phyloP scores from a whole-genome alignment of 2,888 invertebrate genomes.

The Saturnia pavonia region DNA sequence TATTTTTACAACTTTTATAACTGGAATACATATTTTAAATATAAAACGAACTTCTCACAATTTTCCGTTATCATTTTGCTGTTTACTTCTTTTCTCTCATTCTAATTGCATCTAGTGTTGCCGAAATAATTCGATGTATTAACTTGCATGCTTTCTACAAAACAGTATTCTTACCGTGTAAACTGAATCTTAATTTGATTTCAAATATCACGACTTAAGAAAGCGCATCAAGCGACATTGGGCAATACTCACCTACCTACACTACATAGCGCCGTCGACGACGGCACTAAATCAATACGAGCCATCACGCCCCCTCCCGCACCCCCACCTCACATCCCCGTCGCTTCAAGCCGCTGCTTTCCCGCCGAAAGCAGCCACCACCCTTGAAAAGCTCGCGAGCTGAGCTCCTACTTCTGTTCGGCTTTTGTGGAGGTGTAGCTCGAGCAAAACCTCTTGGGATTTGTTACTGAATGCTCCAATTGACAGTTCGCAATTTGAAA shows the following conservation, averaged over 20 bases:
- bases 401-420: slow-evolving; percentile 83
- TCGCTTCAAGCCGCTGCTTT: slow-evolving; percentile 69
- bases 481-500: slow-evolving; percentile 74
- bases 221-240: slow-evolving; percentile 79
- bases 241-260: slow-evolving; percentile 70
- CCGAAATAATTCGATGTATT: not conserved
- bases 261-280: slow-evolving; percentile 80
- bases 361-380: slow-evolving; percentile 80
- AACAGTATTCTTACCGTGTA: not conserved
- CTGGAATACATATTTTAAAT: not conserved
- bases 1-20: too few relatives aligned
- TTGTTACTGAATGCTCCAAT: slow-evolving; percentile 68
- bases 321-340: slow-evolving; percentile 43
- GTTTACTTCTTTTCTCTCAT: not conserved
- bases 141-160: not conserved
- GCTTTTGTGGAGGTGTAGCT: slow-evolving; percentile 79
- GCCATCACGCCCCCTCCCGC: slow-evolving; percentile 74
- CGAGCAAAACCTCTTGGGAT: slow-evolving; percentile 77
- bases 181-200: not conserved
- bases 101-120: not conserved
- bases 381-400: slow-evolving; percentile 82
- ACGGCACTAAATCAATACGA: slow-evolving; percentile 83
- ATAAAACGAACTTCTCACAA: not conserved
- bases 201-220: slow-evolving; percentile 41
- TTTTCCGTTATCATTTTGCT: not conserved